phyloP scores from a whole-genome alignment of 2,888 invertebrate genomes.

The Cantharis rustica region DNA sequence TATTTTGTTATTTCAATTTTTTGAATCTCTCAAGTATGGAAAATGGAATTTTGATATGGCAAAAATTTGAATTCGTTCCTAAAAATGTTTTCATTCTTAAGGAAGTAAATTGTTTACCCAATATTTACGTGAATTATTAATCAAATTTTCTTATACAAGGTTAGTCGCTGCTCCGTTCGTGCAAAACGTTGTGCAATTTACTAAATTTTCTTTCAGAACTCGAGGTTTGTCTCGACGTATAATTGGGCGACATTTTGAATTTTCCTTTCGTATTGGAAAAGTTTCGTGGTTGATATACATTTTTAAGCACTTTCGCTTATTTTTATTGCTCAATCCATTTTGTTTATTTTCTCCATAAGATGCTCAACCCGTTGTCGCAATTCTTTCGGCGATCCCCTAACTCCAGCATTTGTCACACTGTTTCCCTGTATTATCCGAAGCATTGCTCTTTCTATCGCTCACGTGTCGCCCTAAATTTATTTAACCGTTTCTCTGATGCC shows the following conservation, averaged over 20 bases:
- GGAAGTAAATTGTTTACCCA: conserved; percentile 1
- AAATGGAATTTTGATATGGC: background rate
- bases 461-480: background rate
- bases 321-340: background rate
- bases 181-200: background rate
- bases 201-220: background rate
- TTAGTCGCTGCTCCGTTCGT: background rate
- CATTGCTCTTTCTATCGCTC: background rate
- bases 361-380: background rate
- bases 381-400: background rate
- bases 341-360: background rate
- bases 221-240: background rate
- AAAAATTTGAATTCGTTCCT: background rate
- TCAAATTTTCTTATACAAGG: background rate
- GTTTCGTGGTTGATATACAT: background rate
- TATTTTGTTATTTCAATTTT: conserved; percentile 1
- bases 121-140: background rate
- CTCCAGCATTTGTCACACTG: background rate
- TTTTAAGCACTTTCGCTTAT: background rate
- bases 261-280: background rate
- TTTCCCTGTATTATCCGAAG: background rate
- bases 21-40: conserved; percentile 3
- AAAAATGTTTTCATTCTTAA: background rate
- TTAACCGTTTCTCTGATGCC: background rate
- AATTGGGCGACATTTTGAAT: background rate